Conservation (phyloP, 2,113 vertebrate genomes). For the Onychostruthus taczanowskii region DNA sequence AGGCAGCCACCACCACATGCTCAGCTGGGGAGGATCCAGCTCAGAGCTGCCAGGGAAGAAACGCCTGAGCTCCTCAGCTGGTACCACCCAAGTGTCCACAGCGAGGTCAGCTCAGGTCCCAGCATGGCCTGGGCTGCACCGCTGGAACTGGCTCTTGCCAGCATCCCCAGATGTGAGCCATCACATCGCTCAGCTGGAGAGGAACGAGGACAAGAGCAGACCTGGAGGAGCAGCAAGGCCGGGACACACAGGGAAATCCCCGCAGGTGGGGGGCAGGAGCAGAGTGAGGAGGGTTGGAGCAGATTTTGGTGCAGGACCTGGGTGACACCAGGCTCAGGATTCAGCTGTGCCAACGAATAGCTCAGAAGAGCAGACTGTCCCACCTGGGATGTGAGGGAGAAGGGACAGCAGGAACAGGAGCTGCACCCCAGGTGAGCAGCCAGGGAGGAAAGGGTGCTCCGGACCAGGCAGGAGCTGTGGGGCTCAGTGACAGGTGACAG, state of each 20-base stretch:
- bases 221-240: fast-evolving
- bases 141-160: background rate
- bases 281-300: fast-evolving
- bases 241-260: fast-evolving
- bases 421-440: fast-evolving
- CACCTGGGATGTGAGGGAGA: background rate
- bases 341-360: fast-evolving
- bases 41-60: background rate
- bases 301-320: background rate
- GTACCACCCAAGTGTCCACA: background rate
- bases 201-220: background rate
- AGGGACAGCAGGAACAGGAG: background rate
- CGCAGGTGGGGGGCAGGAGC: fast-evolving
- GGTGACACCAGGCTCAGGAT: background rate
- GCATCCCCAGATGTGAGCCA: fast-evolving
- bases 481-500: constrained; percentile 29
- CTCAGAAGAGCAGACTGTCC: background rate
- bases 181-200: background rate
- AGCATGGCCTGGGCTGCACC: background rate
- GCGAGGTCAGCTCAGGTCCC: fast-evolving
- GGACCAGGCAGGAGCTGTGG: background rate
- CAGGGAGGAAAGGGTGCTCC: constrained; percentile 1
- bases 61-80: background rate
- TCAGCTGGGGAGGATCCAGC: fast-evolving
- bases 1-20: fast-evolving